Evolutionary conservation across 1,140 invertebrate species (phyloP).

Genomic region (Lordiphosa stackelbergi): DNA sequence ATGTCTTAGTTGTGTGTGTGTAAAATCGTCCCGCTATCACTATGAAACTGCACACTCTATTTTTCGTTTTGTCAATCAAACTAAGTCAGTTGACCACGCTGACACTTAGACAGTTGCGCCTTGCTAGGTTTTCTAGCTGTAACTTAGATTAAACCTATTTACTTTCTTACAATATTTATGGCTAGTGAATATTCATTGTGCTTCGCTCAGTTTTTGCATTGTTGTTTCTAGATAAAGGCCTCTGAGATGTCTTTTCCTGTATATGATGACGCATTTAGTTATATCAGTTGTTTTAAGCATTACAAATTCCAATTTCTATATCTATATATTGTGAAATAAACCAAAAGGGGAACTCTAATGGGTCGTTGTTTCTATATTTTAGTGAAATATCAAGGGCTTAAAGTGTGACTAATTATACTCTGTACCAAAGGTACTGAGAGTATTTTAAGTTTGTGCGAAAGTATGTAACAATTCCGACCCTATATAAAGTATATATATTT

Average conservation of each 20-base stretch:
- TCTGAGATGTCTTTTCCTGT: background rate
- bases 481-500: too few species aligned
- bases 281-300: background rate
- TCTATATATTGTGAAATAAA: too few species aligned
- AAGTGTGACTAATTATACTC: too few species aligned
- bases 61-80: slow-evolving; percentile 20
- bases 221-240: slow-evolving; percentile 13
- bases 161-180: background rate
- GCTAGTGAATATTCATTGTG: slow-evolving; percentile 26
- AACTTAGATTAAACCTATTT: background rate
- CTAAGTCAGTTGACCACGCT: slow-evolving; percentile 23
- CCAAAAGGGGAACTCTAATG: too few species aligned
- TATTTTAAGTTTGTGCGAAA: too few species aligned
- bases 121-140: slow-evolving; percentile 8
- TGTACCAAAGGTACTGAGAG: too few species aligned
- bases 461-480: too few species aligned
- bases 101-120: slow-evolving; percentile 31
- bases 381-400: too few species aligned
- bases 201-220: slow-evolving; percentile 15
- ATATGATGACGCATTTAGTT: slow-evolving; percentile 1
- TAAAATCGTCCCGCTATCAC: slow-evolving; percentile 20
- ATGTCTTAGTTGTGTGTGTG: background rate
- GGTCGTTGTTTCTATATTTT: too few species aligned
- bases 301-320: too few species aligned
- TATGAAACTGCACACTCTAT: slow-evolving; percentile 1